These are phyloP conservation scores for Sprattus sprattus DNA, from an alignment of 2,113 vertebrate species.

Conservation along the genomic window DNA sequence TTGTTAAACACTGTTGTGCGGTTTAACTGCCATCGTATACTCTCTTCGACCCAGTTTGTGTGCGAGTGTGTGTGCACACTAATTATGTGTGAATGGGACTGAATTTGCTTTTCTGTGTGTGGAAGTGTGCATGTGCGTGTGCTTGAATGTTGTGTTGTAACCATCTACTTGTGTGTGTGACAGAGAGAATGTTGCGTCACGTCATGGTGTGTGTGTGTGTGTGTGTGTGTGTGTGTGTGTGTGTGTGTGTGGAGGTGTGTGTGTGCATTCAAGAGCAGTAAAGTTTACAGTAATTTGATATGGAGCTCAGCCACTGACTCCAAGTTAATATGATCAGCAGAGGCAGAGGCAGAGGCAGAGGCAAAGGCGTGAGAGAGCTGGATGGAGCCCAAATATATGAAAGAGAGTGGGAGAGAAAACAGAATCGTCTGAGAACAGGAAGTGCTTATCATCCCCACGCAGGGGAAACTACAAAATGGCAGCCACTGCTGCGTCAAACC, in stretches of 20 bases:
- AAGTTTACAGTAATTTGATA: background rate
- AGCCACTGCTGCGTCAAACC: background rate
- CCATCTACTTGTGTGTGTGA: too few relatives aligned
- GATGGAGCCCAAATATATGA: background rate
- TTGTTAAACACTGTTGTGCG: background rate
- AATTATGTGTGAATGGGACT: too few relatives aligned
- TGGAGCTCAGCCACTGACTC: constrained; percentile 25
- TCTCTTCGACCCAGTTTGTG: background rate
- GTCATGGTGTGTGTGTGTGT: too few relatives aligned
- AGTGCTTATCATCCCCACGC: too few relatives aligned
- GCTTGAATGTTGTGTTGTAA: background rate
- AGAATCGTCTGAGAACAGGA: background rate
- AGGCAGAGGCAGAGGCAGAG: constrained; percentile 5
- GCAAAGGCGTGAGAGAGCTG: background rate
- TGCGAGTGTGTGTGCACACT: background rate
- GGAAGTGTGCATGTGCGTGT: background rate
- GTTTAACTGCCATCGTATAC: background rate
- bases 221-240: background rate
- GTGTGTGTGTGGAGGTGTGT: constrained; percentile 8
- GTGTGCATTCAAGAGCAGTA: background rate
- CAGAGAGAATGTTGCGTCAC: too few relatives aligned
- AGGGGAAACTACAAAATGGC: too few relatives aligned
- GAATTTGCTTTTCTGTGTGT: background rate
- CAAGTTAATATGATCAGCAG: constrained; percentile 32
- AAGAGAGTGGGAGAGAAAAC: background rate